phyloP scores from a whole-genome alignment of 2,113 vertebrate genomes.

The Scopus umbretta region DNA sequence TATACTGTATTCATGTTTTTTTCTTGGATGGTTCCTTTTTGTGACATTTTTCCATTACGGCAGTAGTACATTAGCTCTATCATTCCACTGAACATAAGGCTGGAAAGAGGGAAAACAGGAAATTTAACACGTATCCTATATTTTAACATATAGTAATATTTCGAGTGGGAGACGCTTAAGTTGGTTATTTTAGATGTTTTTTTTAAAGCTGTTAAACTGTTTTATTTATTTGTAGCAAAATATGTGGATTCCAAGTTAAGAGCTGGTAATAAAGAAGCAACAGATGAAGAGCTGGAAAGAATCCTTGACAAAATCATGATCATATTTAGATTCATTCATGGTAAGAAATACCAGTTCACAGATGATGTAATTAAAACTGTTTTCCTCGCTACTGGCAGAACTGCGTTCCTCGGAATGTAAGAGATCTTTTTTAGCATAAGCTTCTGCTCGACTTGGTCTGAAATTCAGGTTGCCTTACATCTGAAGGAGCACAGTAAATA shows the following conservation, averaged over 20 bases:
- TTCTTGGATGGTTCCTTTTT: background rate
- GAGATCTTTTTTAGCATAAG: background rate
- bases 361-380: background rate
- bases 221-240: conserved; percentile 72
- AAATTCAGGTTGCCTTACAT: background rate
- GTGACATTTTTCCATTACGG: background rate
- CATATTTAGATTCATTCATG: conserved; percentile 83
- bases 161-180: background rate
- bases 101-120: background rate
- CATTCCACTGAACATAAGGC: background rate
- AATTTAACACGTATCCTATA: background rate
- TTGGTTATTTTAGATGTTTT: background rate
- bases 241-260: conserved; percentile 82
- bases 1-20: background rate
- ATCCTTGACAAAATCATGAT: conserved; percentile 86
- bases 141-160: background rate
- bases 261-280: conserved; percentile 83
- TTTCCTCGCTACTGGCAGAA: background rate
- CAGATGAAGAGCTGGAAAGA: conserved; percentile 82
- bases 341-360: conserved; percentile 49
- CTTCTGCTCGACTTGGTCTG: background rate
- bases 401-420: background rate
- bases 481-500: background rate
- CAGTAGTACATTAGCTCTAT: background rate
- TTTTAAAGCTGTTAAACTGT: background rate